These are phyloP conservation scores for Orestias chungarensis DNA, from an alignment of 2,797 vertebrate species.

Conservation along the genomic window DNA sequence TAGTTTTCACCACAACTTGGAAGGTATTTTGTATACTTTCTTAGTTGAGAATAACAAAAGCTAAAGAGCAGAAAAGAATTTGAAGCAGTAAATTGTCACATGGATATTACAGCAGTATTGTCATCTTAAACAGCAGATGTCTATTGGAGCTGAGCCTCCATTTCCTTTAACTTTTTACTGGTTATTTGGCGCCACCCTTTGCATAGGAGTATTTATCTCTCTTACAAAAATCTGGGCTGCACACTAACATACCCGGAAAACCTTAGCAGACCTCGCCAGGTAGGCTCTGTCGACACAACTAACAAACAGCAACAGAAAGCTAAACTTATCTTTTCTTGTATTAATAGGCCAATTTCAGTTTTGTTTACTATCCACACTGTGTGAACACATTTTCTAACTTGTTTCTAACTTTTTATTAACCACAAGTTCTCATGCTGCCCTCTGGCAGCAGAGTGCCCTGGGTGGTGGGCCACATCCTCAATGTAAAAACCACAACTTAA, in stretches of 20 bases:
- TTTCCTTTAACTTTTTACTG: not conserved
- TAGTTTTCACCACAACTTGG: not conserved
- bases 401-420: not conserved
- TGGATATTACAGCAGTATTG: not conserved
- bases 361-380: not conserved
- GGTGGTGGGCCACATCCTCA: not conserved
- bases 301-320: too few relatives aligned
- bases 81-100: not conserved
- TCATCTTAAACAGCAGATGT: not conserved
- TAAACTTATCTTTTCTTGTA: too few relatives aligned
- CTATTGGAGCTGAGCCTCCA: not conserved
- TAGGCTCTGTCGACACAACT: too few relatives aligned
- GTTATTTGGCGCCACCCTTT: not conserved
- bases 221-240: too few relatives aligned
- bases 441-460: not conserved
- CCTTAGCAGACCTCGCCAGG: too few relatives aligned
- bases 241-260: too few relatives aligned
- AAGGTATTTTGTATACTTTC: not conserved
- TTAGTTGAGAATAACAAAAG: not conserved
- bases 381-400: not conserved
- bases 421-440: not conserved
- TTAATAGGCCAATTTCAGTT: too few relatives aligned
- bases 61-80: too few relatives aligned
- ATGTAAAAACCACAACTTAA: not conserved
- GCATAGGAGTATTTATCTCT: too few relatives aligned